phyloP scores from a whole-genome alignment of 92 coral and sea anemone species.

The Montipora capitata region DNA sequence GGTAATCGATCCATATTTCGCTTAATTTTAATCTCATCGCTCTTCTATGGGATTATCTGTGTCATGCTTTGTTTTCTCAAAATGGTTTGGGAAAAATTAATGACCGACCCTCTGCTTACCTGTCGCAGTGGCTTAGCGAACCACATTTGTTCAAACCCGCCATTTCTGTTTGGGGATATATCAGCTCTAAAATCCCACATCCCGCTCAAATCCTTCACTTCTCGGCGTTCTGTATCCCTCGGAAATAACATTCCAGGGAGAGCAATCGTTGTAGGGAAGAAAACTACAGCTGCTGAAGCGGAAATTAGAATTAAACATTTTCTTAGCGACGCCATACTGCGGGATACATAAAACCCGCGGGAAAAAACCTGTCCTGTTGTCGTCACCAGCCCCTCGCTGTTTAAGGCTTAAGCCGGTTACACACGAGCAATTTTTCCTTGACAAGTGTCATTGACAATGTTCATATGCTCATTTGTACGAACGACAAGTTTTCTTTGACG shows the following conservation, averaged over 20 bases:
- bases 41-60: neutral
- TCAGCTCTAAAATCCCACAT: conserved; percentile 98
- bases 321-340: conserved; percentile 35
- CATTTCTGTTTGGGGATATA: conserved; percentile 79
- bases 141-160: conserved; percentile 90
- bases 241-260: conserved; percentile 91
- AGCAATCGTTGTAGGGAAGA: conserved; percentile 2
- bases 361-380: conserved; percentile 7
- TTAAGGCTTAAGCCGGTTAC: no score
- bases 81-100: neutral
- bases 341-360: neutral
- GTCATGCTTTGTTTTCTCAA: neutral
- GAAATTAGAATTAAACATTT: neutral
- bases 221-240: conserved; percentile 92
- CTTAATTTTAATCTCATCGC: neutral
- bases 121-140: conserved; percentile 72
- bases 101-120: conserved; percentile 51
- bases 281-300: neutral
- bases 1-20: neutral
- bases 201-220: conserved; percentile 92
- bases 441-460: no score
- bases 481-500: no score
- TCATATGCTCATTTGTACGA: no score
- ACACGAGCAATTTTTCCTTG: no score
- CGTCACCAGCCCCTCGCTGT: conserved; percentile 25